Percentiles rank a stretch among this genome's conserved stretches.
phyloP scores from a whole-genome alignment of 2,113 vertebrate genomes.

The Tachysurus vachellii region DNA sequence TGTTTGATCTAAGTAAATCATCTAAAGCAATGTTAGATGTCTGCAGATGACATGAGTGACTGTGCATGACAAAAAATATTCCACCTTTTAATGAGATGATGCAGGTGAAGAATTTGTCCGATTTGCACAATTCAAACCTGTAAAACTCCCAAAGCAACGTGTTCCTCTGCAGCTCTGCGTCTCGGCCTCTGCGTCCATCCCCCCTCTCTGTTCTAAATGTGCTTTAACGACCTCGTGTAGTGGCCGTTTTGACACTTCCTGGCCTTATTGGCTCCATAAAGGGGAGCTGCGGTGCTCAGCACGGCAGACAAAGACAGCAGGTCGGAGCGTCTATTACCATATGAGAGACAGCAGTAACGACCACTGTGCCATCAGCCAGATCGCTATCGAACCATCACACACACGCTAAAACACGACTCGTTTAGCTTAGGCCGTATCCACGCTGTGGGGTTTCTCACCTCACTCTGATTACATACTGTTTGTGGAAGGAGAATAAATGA shows the following conservation, averaged over 20 bases:
- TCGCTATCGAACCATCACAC: constrained; percentile 41
- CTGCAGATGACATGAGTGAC: background rate
- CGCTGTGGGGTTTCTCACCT: constrained; percentile 45
- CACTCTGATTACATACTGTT: constrained; percentile 8
- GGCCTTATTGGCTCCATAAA: constrained; percentile 84
- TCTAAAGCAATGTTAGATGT: background rate
- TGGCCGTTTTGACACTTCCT: constrained; percentile 81
- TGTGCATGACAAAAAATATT: background rate
- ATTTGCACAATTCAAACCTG: too few species aligned
- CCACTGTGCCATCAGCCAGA: constrained; percentile 30
- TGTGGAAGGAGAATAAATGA: constrained; percentile 5
- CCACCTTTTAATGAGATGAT: background rate
- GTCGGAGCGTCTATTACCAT: constrained; percentile 37
- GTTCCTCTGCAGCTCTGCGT: constrained; percentile 54
- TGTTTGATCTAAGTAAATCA: background rate
- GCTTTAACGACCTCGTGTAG: constrained; percentile 78
- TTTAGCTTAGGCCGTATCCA: constrained; percentile 23
- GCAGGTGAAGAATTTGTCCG: background rate
- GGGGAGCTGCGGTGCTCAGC: constrained; percentile 81
- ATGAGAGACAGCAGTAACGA: constrained; percentile 43
- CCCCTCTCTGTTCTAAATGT: constrained; percentile 68
- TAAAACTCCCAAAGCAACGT: constrained; percentile 1
- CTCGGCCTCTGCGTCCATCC: constrained; percentile 67
- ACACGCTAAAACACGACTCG: constrained; percentile 40
- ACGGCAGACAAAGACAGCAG: constrained; percentile 73